Conservation (phyloP, 2,888 invertebrate species). For the Synanthedon tipuliformis region DNA sequence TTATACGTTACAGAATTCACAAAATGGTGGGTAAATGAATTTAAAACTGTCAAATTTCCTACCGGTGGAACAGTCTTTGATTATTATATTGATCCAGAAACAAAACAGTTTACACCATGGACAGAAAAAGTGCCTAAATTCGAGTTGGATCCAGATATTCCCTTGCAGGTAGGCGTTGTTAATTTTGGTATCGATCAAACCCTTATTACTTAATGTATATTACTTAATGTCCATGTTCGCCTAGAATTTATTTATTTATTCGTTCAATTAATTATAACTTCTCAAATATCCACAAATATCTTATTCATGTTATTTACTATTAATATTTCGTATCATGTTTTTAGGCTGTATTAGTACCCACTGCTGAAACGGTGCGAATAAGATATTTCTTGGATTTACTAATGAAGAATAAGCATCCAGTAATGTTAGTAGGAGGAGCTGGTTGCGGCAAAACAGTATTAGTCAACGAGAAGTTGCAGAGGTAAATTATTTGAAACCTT, state of each 20-base stretch:
- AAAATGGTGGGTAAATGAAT: conserved; percentile 98
- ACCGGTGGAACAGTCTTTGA: conserved; percentile 93
- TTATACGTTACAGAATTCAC: conserved; percentile 82
- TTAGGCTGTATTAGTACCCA: conserved; percentile 91
- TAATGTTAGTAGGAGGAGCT: conserved; percentile 94
- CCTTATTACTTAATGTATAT: too few relatives aligned
- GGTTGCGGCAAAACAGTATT: conserved; percentile 95
- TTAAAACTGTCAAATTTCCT: conserved; percentile 94
- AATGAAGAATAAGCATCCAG: conserved; percentile 88
- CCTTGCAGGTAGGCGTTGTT: conserved; percentile 76
- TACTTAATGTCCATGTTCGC: too few relatives aligned
- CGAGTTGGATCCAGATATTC: conserved; percentile 90
- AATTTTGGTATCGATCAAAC: too few relatives aligned
- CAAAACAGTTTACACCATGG: conserved; percentile 91
- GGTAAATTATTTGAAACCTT: conserved; percentile 23
- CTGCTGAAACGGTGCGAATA: conserved; percentile 91
- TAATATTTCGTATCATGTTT: conserved; percentile 7
- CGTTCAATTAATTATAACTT: too few relatives aligned
- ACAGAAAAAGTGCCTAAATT: conserved; percentile 89
- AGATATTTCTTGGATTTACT: conserved; percentile 90
- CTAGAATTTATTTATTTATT: too few relatives aligned
- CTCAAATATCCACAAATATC: too few relatives aligned
- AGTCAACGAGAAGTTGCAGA: conserved; percentile 77
- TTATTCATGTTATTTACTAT: too few relatives aligned
- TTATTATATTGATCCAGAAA: conserved; percentile 91